These are phyloP conservation scores for Tetraneura akinire DNA, from an alignment of 1,140 invertebrate genomes.

Conservation along the genomic window DNA sequence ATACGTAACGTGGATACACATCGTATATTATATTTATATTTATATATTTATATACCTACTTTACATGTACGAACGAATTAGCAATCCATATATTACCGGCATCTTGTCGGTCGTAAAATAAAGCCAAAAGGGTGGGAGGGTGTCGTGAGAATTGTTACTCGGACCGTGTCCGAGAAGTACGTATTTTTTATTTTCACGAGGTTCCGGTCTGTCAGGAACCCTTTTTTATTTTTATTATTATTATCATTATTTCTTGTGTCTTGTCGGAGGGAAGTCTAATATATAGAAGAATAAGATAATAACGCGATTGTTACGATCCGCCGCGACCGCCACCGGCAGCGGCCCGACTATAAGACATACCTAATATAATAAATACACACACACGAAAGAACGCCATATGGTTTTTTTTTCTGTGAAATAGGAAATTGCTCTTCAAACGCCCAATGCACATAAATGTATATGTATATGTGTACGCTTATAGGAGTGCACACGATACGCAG, in stretches of 20 bases:
- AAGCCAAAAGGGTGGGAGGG: background rate
- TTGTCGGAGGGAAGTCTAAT: constrained; percentile 35
- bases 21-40: background rate
- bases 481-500: constrained; percentile 42
- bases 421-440: constrained; percentile 52
- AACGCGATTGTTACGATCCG: constrained; percentile 40
- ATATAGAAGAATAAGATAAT: constrained; percentile 51
- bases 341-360: constrained; percentile 8
- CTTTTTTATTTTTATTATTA: no score
- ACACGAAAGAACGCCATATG: constrained; percentile 42
- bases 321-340: background rate
- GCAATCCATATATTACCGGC: background rate
- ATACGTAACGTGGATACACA: background rate
- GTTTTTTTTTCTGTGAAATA: constrained; percentile 42
- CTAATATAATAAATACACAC: background rate
- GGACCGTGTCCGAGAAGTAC: constrained; percentile 44
- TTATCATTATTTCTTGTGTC: no score
- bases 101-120: background rate
- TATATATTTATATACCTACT: no score
- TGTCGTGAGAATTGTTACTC: constrained; percentile 48
- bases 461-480: no score
- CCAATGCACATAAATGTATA: constrained; percentile 9
- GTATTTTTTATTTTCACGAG: constrained; percentile 29
- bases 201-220: constrained; percentile 49
- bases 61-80: background rate